Conservation (phyloP, 1,140 invertebrate species). For the Andrena cerasifolii region DNA sequence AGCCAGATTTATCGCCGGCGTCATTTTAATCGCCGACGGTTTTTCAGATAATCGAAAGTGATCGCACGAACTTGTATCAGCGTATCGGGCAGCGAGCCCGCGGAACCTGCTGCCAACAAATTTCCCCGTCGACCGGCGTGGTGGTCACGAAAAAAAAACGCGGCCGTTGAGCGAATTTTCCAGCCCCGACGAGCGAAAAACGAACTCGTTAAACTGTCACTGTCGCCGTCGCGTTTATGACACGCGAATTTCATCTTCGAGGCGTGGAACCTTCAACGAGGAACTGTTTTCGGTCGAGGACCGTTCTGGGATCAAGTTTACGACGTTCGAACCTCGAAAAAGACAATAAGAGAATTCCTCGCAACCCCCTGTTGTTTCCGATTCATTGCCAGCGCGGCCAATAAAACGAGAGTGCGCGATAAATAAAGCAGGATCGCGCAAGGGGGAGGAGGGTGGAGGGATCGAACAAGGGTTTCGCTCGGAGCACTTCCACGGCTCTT, state of each 20-base stretch:
- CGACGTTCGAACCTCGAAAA: constrained; percentile 13
- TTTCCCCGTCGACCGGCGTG: background rate
- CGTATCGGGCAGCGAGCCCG: constrained; percentile 34
- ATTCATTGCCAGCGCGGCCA: constrained; percentile 33
- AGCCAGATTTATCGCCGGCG: constrained; percentile 35
- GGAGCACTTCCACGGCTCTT: constrained; percentile 60
- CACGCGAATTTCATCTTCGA: background rate
- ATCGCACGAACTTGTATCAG: constrained; percentile 37
- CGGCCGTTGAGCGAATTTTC: constrained; percentile 22
- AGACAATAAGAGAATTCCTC: constrained; percentile 44
- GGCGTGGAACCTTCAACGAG: background rate
- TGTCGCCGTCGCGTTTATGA: too few relatives aligned
- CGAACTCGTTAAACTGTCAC: background rate
- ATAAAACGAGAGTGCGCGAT: constrained; percentile 50
- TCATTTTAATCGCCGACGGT: constrained; percentile 51
- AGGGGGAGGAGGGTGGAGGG: too few relatives aligned
- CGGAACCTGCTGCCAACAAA: constrained; percentile 30
- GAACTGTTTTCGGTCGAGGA: too few relatives aligned
- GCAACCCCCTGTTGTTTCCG: background rate
- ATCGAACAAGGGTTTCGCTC: background rate
- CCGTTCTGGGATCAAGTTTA: background rate
- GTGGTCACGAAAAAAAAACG: background rate
- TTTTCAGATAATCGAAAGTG: constrained; percentile 53
- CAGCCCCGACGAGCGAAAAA: background rate
- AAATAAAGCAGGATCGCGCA: constrained; percentile 38